phyloP scores from a whole-genome alignment of 2,113 vertebrate genomes.

The Miniopterus natalensis region DNA sequence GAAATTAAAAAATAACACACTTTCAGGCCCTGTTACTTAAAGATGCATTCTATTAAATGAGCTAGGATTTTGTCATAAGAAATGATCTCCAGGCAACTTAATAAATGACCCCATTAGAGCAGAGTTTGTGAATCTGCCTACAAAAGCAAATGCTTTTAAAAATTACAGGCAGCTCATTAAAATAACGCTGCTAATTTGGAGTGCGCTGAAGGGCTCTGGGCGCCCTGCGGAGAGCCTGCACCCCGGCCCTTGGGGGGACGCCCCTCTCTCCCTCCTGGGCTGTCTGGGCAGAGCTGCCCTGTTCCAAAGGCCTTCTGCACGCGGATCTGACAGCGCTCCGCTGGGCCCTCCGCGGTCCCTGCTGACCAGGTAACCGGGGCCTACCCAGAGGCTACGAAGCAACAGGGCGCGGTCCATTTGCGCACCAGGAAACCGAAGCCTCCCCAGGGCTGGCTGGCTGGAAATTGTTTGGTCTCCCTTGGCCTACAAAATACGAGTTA shows the following conservation, averaged over 20 bases:
- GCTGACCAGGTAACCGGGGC: slow-evolving; percentile 52
- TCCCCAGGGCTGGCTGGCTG: background rate
- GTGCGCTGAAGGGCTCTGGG: background rate
- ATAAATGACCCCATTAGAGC: slow-evolving; percentile 52
- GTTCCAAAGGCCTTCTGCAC: slow-evolving; percentile 26
- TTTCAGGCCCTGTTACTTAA: slow-evolving; percentile 20
- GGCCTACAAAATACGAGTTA: slow-evolving; percentile 21
- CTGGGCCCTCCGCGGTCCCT: slow-evolving; percentile 49
- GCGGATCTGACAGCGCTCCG: slow-evolving; percentile 53
- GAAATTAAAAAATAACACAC: slow-evolving; percentile 6
- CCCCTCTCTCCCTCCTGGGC: slow-evolving; percentile 41
- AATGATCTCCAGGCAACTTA: slow-evolving; percentile 59
- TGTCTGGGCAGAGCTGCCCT: background rate
- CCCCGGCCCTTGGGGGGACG: background rate
- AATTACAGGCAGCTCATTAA: slow-evolving; percentile 68
- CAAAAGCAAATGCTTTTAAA: slow-evolving; percentile 61
- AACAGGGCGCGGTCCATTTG: slow-evolving; percentile 50
- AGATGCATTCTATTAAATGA: background rate
- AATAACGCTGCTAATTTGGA: slow-evolving; percentile 49
- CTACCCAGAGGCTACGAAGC: slow-evolving; percentile 44
- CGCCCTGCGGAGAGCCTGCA: background rate
- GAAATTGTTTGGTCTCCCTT: background rate
- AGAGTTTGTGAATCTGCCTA: slow-evolving; percentile 51
- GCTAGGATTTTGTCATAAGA: background rate
- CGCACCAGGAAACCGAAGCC: slow-evolving; percentile 10